A percentile compares a stretch with the other conserved stretches of the same genome.
Evolutionary conservation across 2,797 vertebrate genomes (phyloP).

Genomic region (Rhinogobio ventralis): DNA sequence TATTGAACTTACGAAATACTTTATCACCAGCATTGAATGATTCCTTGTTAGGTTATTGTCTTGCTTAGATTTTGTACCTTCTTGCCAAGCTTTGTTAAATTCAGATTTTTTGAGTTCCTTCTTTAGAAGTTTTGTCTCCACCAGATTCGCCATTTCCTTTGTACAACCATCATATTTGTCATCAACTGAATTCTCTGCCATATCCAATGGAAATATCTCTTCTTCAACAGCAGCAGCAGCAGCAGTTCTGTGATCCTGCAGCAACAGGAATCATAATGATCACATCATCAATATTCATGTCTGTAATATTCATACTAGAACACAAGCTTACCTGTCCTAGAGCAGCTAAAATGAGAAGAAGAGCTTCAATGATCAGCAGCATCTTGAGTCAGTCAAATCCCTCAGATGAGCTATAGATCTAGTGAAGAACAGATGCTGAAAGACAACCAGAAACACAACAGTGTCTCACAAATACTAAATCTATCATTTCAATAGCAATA

Average conservation of each 20-base stretch:
- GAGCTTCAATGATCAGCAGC: neutral
- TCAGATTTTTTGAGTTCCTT: neutral
- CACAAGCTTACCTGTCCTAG: no score
- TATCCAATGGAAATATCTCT: neutral
- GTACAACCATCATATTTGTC: rapidly evolving
- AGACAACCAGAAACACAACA: neutral
- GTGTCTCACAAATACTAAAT: neutral
- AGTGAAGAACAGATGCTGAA: neutral
- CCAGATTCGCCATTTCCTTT: rapidly evolving
- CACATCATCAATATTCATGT: no score
- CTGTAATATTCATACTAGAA: no score
- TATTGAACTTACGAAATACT: no score
- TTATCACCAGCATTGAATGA: no score
- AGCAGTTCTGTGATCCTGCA: no score
- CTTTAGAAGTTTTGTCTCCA: neutral
- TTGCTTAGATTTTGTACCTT: no score
- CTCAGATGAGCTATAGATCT: neutral
- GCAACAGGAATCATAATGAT: no score
- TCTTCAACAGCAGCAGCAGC: no score
- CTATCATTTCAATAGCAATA: no score
- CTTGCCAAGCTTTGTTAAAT: neutral
- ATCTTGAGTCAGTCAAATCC: neutral
- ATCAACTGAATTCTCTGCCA: neutral
- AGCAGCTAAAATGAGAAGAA: no score
- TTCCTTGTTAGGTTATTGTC: no score